Evolutionary conservation across 2,113 vertebrate species (phyloP).

Genomic region (Anarhynchus alexandrinus): DNA sequence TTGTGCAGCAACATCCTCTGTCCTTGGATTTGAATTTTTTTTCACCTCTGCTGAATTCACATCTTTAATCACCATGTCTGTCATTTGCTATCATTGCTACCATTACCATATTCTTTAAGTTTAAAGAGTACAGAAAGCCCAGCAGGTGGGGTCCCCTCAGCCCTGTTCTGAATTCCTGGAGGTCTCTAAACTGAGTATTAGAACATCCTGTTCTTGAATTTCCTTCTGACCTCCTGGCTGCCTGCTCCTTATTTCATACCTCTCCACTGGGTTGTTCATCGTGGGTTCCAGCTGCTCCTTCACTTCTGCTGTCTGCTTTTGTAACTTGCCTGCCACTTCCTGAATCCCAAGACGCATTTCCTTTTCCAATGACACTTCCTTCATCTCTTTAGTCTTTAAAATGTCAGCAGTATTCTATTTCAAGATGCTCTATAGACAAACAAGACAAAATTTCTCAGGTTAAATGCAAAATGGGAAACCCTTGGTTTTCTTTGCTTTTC

Average conservation of each 20-base stretch:
- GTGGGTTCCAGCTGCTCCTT: neutral
- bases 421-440: neutral
- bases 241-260: neutral
- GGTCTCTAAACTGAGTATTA: neutral
- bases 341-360: neutral
- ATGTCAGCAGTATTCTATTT: neutral
- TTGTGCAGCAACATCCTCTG: neutral
- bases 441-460: neutral
- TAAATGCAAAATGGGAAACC: neutral
- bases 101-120: neutral
- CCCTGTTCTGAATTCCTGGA: neutral
- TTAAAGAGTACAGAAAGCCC: neutral
- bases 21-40: neutral
- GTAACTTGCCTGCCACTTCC: neutral
- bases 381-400: neutral
- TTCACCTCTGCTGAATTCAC: neutral
- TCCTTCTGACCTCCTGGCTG: neutral
- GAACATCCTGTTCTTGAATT: neutral
- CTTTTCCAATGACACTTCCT: neutral
- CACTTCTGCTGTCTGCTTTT: neutral
- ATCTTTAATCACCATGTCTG: neutral
- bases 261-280: neutral
- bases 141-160: accelerated
- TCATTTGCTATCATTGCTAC: neutral
- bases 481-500: neutral